A percentile compares a stretch with the other conserved stretches of the same genome.
phyloP scores from a whole-genome alignment of 2,113 vertebrate species.

The Spilogale gracilis region DNA sequence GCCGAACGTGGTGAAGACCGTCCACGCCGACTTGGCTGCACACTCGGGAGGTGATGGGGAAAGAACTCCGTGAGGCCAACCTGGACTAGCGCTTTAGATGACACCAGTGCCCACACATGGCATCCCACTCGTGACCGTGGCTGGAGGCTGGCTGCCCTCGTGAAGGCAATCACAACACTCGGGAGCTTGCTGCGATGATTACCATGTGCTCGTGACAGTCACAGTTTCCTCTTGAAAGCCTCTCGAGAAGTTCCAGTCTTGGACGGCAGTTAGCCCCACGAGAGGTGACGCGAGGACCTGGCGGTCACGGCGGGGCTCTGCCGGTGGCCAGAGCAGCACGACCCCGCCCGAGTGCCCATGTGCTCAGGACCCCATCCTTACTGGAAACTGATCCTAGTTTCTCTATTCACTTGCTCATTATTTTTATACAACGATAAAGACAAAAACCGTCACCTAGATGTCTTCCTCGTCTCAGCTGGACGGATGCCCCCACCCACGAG shows the following conservation, averaged over 20 bases:
- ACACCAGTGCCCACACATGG: neutral
- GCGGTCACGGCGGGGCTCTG: fast-evolving
- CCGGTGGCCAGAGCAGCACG: fast-evolving
- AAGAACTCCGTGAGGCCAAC: fast-evolving
- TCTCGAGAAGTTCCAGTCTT: neutral
- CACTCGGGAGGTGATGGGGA: neutral
- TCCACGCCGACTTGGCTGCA: fast-evolving
- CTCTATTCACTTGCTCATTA: neutral
- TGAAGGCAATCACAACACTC: neutral
- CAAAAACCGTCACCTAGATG: neutral
- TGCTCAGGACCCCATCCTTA: neutral
- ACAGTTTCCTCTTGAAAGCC: neutral
- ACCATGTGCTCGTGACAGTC: too few species aligned
- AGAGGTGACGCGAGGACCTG: neutral
- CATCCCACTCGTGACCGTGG: fast-evolving
- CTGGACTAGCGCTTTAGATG: fast-evolving
- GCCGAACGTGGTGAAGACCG: fast-evolving
- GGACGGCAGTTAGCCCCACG: neutral
- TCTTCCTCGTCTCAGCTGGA: neutral
- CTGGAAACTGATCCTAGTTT: neutral
- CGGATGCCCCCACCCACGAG: neutral
- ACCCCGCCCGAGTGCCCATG: fast-evolving
- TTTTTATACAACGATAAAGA: neutral
- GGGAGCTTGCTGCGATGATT: neutral
- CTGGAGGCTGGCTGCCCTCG: fast-evolving